phyloP scores from a whole-genome alignment of 2,797 vertebrate genomes.

The Cossypha dichroa region DNA sequence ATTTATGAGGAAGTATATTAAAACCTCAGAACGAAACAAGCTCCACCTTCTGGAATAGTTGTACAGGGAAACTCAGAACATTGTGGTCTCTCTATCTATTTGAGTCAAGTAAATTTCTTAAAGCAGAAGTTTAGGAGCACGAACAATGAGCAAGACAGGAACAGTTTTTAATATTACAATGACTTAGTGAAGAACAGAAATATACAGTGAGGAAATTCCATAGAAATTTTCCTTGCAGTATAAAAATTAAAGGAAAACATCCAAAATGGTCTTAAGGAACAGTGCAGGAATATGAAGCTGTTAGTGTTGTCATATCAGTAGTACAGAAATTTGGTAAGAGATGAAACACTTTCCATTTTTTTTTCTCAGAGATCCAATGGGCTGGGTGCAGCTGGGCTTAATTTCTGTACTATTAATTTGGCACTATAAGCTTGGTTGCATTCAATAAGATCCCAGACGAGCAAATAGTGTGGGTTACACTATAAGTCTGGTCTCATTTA shows the following conservation, averaged over 20 bases:
- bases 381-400: background rate
- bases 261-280: background rate
- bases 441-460: background rate
- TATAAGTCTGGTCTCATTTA: background rate
- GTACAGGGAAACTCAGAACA: too few species aligned
- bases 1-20: background rate
- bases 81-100: background rate
- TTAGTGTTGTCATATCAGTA: background rate
- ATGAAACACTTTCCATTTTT: fast-evolving
- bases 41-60: background rate
- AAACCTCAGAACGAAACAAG: background rate
- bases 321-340: background rate
- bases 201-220: background rate
- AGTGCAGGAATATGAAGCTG: background rate
- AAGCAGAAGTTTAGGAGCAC: background rate
- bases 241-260: background rate
- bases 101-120: background rate
- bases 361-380: background rate
- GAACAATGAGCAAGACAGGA: fast-evolving
- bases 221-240: background rate
- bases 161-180: background rate
- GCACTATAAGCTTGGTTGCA: background rate
- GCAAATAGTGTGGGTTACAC: background rate
- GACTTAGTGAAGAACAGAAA: background rate
- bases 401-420: background rate